phyloP scores from a whole-genome alignment of 2,888 invertebrate species.

The Drosophila mimica region DNA sequence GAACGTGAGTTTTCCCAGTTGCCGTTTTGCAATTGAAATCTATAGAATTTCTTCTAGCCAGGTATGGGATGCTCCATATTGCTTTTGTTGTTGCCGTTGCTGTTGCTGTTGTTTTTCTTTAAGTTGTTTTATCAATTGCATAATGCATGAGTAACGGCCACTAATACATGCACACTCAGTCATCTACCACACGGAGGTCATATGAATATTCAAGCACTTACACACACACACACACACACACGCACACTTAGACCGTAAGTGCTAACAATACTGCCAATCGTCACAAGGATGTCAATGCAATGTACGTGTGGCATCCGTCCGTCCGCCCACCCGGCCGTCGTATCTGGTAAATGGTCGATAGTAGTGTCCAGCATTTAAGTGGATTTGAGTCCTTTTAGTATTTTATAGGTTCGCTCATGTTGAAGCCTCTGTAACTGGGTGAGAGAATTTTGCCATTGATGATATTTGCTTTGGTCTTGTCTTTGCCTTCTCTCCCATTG shows the following conservation, averaged over 20 bases:
- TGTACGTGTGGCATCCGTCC: conserved; percentile 2
- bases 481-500: conserved; percentile 40
- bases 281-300: conserved; percentile 42
- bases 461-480: conserved; percentile 41
- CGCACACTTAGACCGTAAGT: conserved; percentile 34
- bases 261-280: conserved; percentile 66
- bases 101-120: conserved; percentile 34
- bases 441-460: conserved; percentile 5
- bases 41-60: conserved; percentile 9
- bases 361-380: conserved; percentile 46
- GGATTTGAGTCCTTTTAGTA: conserved; percentile 31
- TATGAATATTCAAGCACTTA: conserved; percentile 64
- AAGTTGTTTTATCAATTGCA: conserved; percentile 56
- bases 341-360: conserved; percentile 19
- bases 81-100: too few relatives aligned
- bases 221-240: conserved; percentile 11
- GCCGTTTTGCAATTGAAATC: conserved; percentile 22
- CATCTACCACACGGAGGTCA: conserved; percentile 14
- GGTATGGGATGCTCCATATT: conserved; percentile 12
- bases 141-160: conserved; percentile 65
- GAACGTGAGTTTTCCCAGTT: conserved; percentile 8
- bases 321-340: background rate
- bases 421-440: too few relatives aligned
- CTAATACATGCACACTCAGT: conserved; percentile 39
- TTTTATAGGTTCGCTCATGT: conserved; percentile 22